Evolutionary conservation across 2,113 vertebrate genomes (phyloP).

Genomic region (Pelecanus crispus): DNA sequence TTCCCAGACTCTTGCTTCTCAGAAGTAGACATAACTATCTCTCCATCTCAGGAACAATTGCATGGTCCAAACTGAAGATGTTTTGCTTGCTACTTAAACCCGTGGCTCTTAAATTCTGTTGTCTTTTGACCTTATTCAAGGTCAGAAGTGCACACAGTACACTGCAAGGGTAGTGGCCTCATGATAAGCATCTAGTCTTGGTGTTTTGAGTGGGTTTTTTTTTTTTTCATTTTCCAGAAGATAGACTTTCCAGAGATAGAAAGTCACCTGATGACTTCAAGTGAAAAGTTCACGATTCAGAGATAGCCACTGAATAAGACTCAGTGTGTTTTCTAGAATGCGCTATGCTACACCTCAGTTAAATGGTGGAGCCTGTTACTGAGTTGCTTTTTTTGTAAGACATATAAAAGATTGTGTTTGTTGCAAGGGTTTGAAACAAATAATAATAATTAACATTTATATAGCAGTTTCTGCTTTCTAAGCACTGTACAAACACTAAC

Average conservation of each 20-base stretch:
- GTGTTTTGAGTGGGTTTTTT: not conserved
- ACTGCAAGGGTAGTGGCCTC: not conserved
- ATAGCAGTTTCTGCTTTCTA: constrained; percentile 8
- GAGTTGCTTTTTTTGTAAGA: not conserved
- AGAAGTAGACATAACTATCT: not conserved
- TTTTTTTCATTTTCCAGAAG: not conserved
- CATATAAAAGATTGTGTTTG: not conserved
- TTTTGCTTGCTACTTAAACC: not conserved
- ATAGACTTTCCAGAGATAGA: not conserved
- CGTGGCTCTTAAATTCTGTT: not conserved
- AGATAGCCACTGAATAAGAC: not conserved
- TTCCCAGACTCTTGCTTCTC: not conserved
- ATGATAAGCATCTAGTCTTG: not conserved
- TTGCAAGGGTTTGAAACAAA: constrained; percentile 12
- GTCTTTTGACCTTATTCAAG: not conserved
- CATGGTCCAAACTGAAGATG: not conserved
- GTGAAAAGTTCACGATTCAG: not conserved
- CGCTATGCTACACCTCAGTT: not conserved
- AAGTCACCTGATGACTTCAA: not conserved
- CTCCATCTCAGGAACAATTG: not conserved
- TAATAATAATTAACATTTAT: constrained; percentile 28
- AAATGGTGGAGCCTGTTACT: not conserved
- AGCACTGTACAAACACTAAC: constrained; percentile 17
- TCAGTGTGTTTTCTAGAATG: not conserved
- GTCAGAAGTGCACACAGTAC: not conserved